phyloP scores from a whole-genome alignment of 1,140 invertebrate species.

The Drosophila murphyi region DNA sequence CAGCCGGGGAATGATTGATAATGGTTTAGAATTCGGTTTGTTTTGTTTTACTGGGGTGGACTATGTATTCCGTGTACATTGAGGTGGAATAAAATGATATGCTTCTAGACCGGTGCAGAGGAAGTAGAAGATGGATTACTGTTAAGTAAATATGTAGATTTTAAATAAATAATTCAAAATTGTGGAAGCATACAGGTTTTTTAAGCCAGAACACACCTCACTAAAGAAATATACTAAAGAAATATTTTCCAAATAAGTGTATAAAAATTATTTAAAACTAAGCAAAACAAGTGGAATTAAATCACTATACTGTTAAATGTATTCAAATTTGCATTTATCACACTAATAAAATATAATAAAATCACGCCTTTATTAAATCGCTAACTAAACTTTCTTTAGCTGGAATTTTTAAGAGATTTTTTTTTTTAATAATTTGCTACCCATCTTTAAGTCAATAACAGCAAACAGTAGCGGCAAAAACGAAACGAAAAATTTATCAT shows the following conservation, averaged over 20 bases:
- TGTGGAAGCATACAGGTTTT: background rate
- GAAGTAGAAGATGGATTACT: constrained; percentile 29
- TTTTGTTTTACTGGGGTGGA: background rate
- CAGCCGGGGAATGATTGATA: constrained; percentile 48
- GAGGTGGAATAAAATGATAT: too few species aligned
- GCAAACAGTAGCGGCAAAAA: constrained; percentile 25
- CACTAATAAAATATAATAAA: background rate
- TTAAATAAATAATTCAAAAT: background rate
- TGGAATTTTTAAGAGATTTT: constrained; percentile 40
- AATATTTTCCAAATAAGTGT: too few species aligned
- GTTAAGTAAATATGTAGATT: background rate
- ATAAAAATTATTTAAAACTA: too few species aligned
- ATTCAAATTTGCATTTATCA: too few species aligned
- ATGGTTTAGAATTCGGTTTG: constrained; percentile 8
- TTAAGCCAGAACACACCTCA: background rate
- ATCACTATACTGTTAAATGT: too few species aligned
- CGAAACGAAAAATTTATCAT: constrained; percentile 58
- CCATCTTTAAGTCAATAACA: constrained; percentile 23
- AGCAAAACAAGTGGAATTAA: too few species aligned
- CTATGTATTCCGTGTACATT: background rate
- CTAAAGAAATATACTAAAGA: too few species aligned
- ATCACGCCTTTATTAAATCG: constrained; percentile 15
- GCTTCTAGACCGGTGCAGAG: background rate
- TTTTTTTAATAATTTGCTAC: constrained; percentile 52
- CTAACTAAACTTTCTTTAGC: constrained; percentile 53